Evolutionary conservation across 2,888 invertebrate genomes (phyloP), one percentile per base, ranked within the genome.

Genomic region (Ophonus ardosiacus): DNA sequence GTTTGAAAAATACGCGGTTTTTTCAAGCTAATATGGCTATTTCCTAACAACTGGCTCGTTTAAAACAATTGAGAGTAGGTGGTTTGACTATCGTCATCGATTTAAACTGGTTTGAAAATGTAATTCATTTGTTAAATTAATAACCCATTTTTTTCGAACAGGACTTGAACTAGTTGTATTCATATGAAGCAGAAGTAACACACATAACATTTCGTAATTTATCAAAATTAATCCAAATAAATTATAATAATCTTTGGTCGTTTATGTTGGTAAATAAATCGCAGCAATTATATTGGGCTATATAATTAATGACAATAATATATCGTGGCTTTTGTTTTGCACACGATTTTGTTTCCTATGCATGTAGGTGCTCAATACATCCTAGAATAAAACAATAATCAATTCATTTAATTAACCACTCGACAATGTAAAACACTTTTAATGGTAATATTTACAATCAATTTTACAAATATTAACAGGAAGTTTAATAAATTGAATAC

Each of bases 1-100:
- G 68, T 31, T 68, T 24, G 13, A 63, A n/a, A 68, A 68, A 38
- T 7, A 15, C 1, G 38, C 40, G 15, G 38, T 5, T 68, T 38
- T 38, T 38, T 24, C 17, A 17, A 31, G 13, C 59, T 59, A 59
- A 59, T 59, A 68, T 68, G 68, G 68, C 15, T 38, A 31, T 15
- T 68, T 7, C 13, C 0, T n/a, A 24, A 68, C 68, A n/a, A 74
- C 71, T 31, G 31, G 31, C 31, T 74, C 40, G 43, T 74, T 74
- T 43, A 43, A 74, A 74, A 74, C 71, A 74, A 74, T 74, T 43
- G 71, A 7, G n/a, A 43, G 71, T 74, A 74, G 71, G 71, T 43
- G 43, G 71, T 74, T 4, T 31, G 68, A 38, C 40, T n/a, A 68
- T 74, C 71, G 71, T 74, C 71, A 74, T 74, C 43, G 68, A 43